These are phyloP conservation scores for Phyllotreta cruciferae DNA, from an alignment of 2,888 invertebrate genomes.

Conservation along the genomic window DNA sequence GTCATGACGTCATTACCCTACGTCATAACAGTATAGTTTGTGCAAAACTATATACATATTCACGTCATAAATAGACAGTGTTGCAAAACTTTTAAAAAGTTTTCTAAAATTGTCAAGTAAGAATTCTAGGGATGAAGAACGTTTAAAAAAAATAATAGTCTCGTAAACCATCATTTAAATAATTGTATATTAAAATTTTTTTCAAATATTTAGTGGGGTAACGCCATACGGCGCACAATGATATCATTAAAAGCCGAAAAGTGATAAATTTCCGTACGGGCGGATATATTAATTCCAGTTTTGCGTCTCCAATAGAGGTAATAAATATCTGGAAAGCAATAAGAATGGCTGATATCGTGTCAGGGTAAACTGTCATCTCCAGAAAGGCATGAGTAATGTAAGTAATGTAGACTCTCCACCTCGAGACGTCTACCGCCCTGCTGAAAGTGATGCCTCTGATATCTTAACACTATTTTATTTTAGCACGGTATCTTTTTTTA, in stretches of 20 bases:
- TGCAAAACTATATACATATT: no score
- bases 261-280: slow-evolving; percentile 9
- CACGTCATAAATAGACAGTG: no score
- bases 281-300: slow-evolving; percentile 32
- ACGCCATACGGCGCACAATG: not conserved
- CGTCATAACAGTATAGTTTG: no score
- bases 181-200: no score
- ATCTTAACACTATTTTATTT: slow-evolving; percentile 46
- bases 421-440: slow-evolving; percentile 41
- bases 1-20: no score
- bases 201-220: not conserved
- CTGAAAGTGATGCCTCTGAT: slow-evolving; percentile 50
- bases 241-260: slow-evolving; percentile 8
- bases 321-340: slow-evolving; percentile 51
- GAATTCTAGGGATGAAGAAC: no score
- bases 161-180: no score
- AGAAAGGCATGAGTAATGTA: slow-evolving; percentile 55
- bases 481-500: slow-evolving; percentile 7
- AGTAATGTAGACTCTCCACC: slow-evolving; percentile 54
- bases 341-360: slow-evolving; percentile 54
- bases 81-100: no score
- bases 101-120: no score
- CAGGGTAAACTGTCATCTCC: slow-evolving; percentile 55
- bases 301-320: slow-evolving; percentile 44
- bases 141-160: no score